Evolutionary conservation across 1,140 invertebrate genomes (phyloP).

Genomic region (Cydia splendana): DNA sequence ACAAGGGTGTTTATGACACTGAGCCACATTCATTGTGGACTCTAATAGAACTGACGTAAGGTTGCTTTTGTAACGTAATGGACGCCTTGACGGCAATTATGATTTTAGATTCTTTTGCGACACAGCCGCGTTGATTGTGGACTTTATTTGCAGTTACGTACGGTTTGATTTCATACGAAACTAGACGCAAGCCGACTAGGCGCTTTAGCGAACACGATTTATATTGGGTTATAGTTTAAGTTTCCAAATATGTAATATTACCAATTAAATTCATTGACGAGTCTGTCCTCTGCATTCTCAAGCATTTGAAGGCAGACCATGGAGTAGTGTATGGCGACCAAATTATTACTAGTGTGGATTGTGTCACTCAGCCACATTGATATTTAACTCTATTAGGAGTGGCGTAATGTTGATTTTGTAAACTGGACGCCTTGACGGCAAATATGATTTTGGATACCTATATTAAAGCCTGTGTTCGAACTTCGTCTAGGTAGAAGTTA

Average conservation of each 20-base stretch:
- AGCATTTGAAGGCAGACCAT: constrained; percentile 60
- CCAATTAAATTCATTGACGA: constrained; percentile 37
- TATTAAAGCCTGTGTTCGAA: too few species aligned
- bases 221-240: too few species aligned
- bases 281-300: constrained; percentile 52
- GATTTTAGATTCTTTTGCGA: constrained; percentile 51
- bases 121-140: constrained; percentile 39
- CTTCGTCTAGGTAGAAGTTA: neutral
- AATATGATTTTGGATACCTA: too few species aligned
- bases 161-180: neutral
- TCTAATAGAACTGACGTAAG: neutral
- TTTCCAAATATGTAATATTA: too few species aligned
- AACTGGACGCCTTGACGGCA: too few species aligned
- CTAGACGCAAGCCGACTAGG: too few species aligned
- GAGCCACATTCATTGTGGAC: constrained; percentile 39
- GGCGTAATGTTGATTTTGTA: neutral
- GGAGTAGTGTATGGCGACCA: constrained; percentile 65
- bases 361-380: constrained; percentile 45
- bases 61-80: neutral
- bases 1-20: constrained; percentile 43
- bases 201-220: too few species aligned
- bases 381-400: neutral
- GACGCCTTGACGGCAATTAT: too few species aligned
- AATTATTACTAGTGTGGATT: constrained; percentile 61
- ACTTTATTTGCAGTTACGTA: neutral